Conservation (phyloP, 30 jellyfish, hydroid and myxozoan species). For the Hydractinia symbiolongicarpus region DNA sequence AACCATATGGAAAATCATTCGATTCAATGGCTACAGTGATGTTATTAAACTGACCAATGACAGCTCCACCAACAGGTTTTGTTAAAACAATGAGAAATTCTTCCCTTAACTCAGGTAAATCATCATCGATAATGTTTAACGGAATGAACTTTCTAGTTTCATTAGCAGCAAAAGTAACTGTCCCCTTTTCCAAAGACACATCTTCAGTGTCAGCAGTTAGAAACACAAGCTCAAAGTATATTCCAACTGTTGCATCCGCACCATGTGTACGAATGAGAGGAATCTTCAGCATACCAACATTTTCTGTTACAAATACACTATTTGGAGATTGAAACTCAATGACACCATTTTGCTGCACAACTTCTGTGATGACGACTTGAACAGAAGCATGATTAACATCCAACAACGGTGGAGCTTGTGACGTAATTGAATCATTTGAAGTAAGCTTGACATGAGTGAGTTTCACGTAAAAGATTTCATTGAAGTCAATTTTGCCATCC, state of each 20-base stretch:
- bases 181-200: constrained; percentile 52
- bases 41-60: constrained; percentile 41
- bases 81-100: constrained; percentile 43
- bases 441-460: constrained; percentile 51
- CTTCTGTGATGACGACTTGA: constrained; percentile 87
- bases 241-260: constrained; percentile 78
- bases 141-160: constrained; percentile 22
- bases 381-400: constrained; percentile 20
- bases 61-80: constrained; percentile 91
- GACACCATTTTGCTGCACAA: constrained; percentile 52
- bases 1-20: constrained; percentile 87
- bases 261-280: constrained; percentile 59
- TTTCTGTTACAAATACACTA: constrained; percentile 39
- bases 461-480: constrained; percentile 68
- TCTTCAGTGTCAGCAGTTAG: constrained; percentile 45
- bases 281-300: constrained; percentile 40
- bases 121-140: constrained; percentile 51
- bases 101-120: constrained; percentile 69
- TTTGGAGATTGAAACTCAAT: constrained; percentile 40
- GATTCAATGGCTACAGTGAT: constrained; percentile 33
- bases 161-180: constrained; percentile 48
- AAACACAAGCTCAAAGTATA: constrained; percentile 37
- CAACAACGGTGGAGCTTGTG: constrained; percentile 47
- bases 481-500: constrained; percentile 61
- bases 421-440: constrained; percentile 9